These are phyloP conservation scores for Anolis apletophallus DNA, from an alignment of 2,797 vertebrate genomes.

Conservation along the genomic window DNA sequence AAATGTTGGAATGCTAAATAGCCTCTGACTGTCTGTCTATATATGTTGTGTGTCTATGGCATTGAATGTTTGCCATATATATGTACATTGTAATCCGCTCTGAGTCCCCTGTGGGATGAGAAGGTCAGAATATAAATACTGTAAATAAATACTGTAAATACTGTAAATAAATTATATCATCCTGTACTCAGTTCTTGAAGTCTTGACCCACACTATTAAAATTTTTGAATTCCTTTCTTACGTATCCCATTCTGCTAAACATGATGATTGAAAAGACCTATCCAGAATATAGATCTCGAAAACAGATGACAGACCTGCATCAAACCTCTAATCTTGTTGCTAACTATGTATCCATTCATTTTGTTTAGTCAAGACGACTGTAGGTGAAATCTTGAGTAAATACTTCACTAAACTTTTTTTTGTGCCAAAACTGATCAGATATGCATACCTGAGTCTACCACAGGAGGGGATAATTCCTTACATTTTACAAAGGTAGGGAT, in stretches of 20 bases:
- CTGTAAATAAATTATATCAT: too few species aligned
- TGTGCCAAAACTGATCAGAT: background rate
- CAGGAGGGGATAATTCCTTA: background rate
- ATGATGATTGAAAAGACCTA: background rate
- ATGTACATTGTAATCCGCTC: too few species aligned
- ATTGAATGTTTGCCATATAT: too few species aligned
- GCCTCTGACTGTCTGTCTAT: too few species aligned
- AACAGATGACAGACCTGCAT: background rate
- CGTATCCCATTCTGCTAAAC: too few species aligned
- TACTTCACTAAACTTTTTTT: background rate
- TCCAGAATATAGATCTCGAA: background rate
- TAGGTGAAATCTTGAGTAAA: background rate
- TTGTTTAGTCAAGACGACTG: background rate
- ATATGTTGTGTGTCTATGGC: too few species aligned
- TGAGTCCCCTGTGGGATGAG: too few species aligned
- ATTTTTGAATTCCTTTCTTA: background rate
- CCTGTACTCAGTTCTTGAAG: background rate
- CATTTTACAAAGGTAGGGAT: background rate
- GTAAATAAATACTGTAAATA: too few species aligned
- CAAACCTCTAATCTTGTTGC: background rate
- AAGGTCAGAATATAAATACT: too few species aligned
- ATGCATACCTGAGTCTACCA: background rate
- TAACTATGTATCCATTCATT: background rate
- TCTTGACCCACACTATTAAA: background rate
- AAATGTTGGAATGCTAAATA: too few species aligned